phyloP scores from a whole-genome alignment of 2,888 invertebrate species.

The Entomobrya multifasciata region DNA sequence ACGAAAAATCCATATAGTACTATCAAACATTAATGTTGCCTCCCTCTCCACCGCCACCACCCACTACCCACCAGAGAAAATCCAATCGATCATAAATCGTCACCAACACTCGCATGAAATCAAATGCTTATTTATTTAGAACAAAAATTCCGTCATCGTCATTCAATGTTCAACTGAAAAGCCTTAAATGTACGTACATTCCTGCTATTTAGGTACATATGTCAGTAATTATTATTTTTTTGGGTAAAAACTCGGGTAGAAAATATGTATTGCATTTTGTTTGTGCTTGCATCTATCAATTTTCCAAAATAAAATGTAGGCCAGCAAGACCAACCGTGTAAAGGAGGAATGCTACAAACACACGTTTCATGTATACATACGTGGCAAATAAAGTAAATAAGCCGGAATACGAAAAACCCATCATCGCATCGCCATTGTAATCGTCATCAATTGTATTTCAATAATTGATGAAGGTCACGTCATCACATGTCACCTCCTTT shows the following conservation, averaged over 20 bases:
- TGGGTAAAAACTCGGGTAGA: too few species aligned
- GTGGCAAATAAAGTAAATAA: background rate
- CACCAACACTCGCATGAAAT: background rate
- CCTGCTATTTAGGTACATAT: too few species aligned
- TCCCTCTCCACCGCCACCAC: background rate
- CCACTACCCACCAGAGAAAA: too few species aligned
- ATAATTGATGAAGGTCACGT: conserved; percentile 67
- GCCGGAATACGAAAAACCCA: background rate
- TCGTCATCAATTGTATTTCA: too few species aligned
- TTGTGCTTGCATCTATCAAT: background rate
- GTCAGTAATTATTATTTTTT: too few species aligned
- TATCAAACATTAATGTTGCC: background rate
- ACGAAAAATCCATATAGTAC: background rate
- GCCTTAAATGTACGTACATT: too few species aligned
- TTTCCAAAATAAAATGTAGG: conserved; percentile 18
- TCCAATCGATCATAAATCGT: conserved; percentile 16
- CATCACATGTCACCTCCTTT: conserved; percentile 34
- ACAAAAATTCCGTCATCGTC: conserved; percentile 12
- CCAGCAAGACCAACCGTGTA: background rate
- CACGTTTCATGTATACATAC: too few species aligned
- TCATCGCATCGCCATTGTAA: background rate
- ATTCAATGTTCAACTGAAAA: too few species aligned
- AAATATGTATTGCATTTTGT: too few species aligned
- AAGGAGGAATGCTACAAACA: too few species aligned
- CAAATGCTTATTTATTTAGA: background rate